Percentiles rank a stretch among this genome's conserved stretches.
These are phyloP conservation scores for Dorcus parallelipipedus DNA, from an alignment of 2,888 invertebrate genomes.

Conservation along the genomic window DNA sequence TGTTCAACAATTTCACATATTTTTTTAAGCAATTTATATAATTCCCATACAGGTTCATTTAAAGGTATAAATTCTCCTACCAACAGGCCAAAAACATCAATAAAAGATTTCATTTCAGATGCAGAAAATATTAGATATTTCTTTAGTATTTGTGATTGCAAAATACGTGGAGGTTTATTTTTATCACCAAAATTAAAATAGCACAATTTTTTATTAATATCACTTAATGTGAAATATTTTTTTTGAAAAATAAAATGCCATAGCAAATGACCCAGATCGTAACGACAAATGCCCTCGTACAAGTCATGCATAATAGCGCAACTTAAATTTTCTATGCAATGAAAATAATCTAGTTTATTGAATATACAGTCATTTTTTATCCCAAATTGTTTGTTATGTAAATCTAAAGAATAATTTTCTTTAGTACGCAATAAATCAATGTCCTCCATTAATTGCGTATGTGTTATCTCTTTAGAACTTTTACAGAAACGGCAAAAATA, in stretches of 20 bases:
- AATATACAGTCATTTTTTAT: slow-evolving; percentile 26
- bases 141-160: slow-evolving; percentile 20
- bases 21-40: no score
- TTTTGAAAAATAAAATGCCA: slow-evolving; percentile 16
- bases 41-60: no score
- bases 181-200: slow-evolving; percentile 1
- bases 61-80: no score
- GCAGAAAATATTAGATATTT: no score
- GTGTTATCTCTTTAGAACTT: neutral
- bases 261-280: slow-evolving; percentile 27
- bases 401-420: slow-evolving; percentile 2
- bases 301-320: slow-evolving; percentile 34
- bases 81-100: no score
- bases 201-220: slow-evolving; percentile 16
- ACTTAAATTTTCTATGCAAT: slow-evolving; percentile 26
- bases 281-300: slow-evolving; percentile 5
- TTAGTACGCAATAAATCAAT: neutral
- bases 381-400: slow-evolving; percentile 18
- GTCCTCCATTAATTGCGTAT: neutral
- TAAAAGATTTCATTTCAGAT: no score
- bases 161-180: slow-evolving; percentile 16
- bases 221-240: slow-evolving; percentile 17
- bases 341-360: slow-evolving; percentile 24
- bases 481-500: slow-evolving; percentile 30
- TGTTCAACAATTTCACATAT: no score